These are phyloP conservation scores for Rhingia rostrata DNA, from an alignment of 2,888 invertebrate genomes.

Conservation along the genomic window DNA sequence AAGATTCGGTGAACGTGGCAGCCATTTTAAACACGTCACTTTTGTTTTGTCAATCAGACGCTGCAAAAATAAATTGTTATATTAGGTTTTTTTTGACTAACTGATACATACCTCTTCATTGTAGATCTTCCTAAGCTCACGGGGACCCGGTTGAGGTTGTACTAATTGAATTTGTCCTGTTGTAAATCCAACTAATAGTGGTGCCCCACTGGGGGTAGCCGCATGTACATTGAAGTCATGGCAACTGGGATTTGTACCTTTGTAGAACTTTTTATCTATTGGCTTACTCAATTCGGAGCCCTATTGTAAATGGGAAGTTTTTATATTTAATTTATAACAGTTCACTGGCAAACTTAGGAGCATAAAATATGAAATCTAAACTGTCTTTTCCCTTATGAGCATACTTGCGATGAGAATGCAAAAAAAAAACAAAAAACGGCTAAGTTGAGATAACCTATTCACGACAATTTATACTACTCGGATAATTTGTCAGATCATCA, in stretches of 20 bases:
- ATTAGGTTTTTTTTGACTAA: background rate
- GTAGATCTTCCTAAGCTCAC: slow-evolving; percentile 97
- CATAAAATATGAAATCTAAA: no score
- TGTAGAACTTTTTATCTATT: slow-evolving; percentile 98
- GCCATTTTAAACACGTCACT: slow-evolving; percentile 98
- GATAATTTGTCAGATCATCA: no score
- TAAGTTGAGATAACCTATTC: no score
- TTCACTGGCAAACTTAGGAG: no score
- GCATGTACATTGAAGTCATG: slow-evolving; percentile 97
- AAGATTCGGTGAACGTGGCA: slow-evolving; percentile 96
- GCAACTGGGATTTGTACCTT: slow-evolving; percentile 99
- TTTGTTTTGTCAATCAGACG: slow-evolving; percentile 83
- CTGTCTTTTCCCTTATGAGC: no score
- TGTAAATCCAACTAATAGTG: slow-evolving; percentile 97
- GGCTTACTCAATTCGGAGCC: slow-evolving; percentile 98
- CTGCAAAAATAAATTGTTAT: slow-evolving; percentile 75
- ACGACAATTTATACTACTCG: no score
- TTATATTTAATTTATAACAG: no score
- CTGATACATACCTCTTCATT: slow-evolving; percentile 94
- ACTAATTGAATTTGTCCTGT: slow-evolving; percentile 99
- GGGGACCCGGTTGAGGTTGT: slow-evolving; percentile 98
- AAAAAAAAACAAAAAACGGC: no score
- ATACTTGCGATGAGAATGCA: no score
- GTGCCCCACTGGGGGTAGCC: slow-evolving; percentile 92
- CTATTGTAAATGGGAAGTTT: slow-evolving; percentile 82